These are phyloP conservation scores for Saccostrea cuccullata DNA, from an alignment of 1,140 invertebrate genomes.

Conservation along the genomic window DNA sequence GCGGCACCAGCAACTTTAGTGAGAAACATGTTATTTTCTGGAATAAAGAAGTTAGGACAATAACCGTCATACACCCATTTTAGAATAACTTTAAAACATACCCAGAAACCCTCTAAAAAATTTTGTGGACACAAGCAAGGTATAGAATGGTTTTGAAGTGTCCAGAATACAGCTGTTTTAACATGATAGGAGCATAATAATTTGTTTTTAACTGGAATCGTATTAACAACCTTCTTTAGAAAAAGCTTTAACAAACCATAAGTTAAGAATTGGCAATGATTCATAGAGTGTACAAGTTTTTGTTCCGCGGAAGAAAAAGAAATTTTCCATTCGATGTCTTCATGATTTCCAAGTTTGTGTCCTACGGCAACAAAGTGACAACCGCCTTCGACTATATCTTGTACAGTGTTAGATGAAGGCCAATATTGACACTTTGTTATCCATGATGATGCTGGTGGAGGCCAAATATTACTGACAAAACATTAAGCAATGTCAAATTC, in stretches of 20 bases:
- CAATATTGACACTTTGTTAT: neutral
- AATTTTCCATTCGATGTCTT: constrained; percentile 6
- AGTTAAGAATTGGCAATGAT: neutral
- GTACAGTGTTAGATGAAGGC: neutral
- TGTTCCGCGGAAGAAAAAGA: neutral
- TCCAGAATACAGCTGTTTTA: neutral
- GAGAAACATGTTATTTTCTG: neutral
- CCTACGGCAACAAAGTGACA: neutral
- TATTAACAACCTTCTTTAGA: neutral
- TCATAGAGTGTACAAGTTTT: neutral
- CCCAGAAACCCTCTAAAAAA: neutral
- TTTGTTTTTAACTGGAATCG: neutral
- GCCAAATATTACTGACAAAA: neutral
- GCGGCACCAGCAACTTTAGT: neutral
- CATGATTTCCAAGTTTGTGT: neutral
- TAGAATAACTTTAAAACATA: neutral
- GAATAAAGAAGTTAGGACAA: neutral
- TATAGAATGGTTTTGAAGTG: neutral
- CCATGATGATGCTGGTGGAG: neutral
- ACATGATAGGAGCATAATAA: neutral
- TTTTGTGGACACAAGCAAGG: neutral
- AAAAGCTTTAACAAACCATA: neutral
- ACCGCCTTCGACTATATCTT: neutral
- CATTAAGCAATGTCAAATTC: neutral
- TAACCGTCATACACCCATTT: neutral